Evolutionary conservation across 2,797 vertebrate genomes (phyloP).

Genomic region (Cossypha caffra): DNA sequence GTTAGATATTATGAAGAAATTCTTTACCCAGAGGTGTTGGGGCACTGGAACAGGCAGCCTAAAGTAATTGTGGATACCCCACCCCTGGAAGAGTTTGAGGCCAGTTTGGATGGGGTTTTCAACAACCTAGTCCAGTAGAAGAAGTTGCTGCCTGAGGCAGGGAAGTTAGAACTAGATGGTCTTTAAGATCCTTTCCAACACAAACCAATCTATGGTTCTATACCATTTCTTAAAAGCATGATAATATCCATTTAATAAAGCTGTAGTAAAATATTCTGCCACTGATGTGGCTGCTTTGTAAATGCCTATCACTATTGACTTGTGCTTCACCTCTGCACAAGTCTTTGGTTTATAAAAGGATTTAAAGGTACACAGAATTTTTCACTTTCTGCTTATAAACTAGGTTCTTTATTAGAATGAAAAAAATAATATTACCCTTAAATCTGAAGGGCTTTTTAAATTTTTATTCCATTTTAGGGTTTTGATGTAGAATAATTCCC

Average conservation of each 20-base stretch:
- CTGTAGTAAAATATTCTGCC: not conserved
- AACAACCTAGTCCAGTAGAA: not conserved
- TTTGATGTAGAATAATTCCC: not conserved
- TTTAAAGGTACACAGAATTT: not conserved
- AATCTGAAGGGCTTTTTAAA: rapidly evolving
- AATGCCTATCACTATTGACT: not conserved
- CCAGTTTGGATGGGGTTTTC: not conserved
- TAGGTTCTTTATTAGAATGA: not conserved
- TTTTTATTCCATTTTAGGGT: not conserved
- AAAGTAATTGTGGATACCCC: not conserved
- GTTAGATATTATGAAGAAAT: not conserved
- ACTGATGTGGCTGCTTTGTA: not conserved
- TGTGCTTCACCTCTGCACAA: not conserved
- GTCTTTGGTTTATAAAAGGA: not conserved
- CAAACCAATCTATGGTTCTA: not conserved
- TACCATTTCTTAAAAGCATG: not conserved
- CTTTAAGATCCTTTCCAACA: not conserved
- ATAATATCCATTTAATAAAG: not conserved
- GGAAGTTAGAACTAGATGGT: not conserved
- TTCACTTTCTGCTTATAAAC: not conserved
- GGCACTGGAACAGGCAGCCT: not conserved
- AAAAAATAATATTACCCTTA: not conserved
- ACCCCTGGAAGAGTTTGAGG: not conserved
- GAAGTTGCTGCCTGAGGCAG: not conserved
- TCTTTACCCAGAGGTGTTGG: not conserved